A percentile compares a stretch with the other conserved stretches of the same genome.
These are phyloP conservation scores for Indicator indicator DNA, from an alignment of 2,113 vertebrate species.

Conservation along the genomic window DNA sequence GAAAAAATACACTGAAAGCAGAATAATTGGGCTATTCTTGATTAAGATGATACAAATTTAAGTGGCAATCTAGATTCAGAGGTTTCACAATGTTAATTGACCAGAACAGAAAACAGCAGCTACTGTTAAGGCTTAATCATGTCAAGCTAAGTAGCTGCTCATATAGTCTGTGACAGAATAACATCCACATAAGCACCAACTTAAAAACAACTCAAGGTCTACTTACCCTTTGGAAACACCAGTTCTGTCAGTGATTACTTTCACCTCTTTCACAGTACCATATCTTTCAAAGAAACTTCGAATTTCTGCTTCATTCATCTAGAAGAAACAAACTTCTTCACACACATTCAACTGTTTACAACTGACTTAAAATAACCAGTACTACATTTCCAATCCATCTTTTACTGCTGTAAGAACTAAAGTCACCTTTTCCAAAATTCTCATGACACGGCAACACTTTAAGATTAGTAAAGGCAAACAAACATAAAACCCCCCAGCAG, in stretches of 20 bases:
- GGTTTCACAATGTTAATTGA: not conserved
- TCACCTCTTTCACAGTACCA: conserved; percentile 91
- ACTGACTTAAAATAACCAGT: not conserved
- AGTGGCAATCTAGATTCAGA: not conserved
- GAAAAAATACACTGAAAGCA: not conserved
- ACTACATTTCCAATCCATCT: not conserved
- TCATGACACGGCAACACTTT: not conserved
- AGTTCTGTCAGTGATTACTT: conserved; percentile 93
- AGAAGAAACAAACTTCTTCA: not conserved
- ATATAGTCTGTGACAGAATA: not conserved
- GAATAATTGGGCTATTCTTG: not conserved
- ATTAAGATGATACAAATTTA: rapidly evolving
- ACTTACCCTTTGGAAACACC: conserved; percentile 94
- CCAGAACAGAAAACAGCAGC: not conserved
- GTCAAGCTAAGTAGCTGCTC: not conserved
- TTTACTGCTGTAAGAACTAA: not conserved
- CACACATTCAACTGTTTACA: not conserved
- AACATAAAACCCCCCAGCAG: not conserved
- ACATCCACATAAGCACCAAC: not conserved
- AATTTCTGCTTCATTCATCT: conserved; percentile 93
- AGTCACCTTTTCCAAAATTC: not conserved
- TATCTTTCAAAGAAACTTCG: conserved; percentile 86
- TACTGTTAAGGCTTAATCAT: not conserved
- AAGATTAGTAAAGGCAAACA: not conserved
- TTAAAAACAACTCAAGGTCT: not conserved